These are phyloP conservation scores for Dendrocincla fuliginosa DNA, from an alignment of 2,797 vertebrate species.

Conservation along the genomic window DNA sequence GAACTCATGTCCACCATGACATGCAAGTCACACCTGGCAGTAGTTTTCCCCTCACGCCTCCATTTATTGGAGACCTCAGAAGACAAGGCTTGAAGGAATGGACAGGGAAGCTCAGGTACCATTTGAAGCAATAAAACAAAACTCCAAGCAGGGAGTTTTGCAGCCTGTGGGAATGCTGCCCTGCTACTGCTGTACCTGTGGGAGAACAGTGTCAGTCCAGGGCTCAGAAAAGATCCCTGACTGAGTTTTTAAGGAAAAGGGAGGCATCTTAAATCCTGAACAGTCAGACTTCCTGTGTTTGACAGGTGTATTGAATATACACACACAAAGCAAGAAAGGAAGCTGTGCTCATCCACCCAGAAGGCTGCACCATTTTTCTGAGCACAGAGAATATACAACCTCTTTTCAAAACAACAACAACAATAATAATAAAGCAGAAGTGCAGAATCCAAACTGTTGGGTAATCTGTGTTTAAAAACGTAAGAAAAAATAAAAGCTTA, in stretches of 20 bases:
- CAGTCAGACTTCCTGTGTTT: conserved; percentile 20
- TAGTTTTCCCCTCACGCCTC: not conserved
- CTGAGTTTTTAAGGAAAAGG: not conserved
- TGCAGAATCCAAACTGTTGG: conserved; percentile 32
- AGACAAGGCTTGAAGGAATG: conserved; percentile 18
- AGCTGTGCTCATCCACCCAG: conserved; percentile 14
- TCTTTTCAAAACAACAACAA: not conserved
- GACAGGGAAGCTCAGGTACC: conserved; percentile 36
- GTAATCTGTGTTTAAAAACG: conserved; percentile 14
- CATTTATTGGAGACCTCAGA: not conserved
- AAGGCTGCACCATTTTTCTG: not conserved
- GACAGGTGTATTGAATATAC: not conserved
- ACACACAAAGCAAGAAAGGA: conserved; percentile 28
- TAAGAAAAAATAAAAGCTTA: conserved; percentile 29
- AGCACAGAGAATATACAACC: not conserved
- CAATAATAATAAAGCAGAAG: conserved; percentile 17
- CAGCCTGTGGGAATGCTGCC: not conserved
- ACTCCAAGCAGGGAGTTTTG: not conserved
- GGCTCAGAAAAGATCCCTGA: not conserved
- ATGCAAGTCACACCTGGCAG: conserved; percentile 13
- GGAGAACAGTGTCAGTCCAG: not conserved
- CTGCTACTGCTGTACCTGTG: not conserved
- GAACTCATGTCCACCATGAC: not conserved
- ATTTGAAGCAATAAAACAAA: not conserved
- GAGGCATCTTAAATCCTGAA: conserved; percentile 30